Base-by-base conservation (phyloP, 2,113 vertebrate species). In the Sinocyclocheilus grahami region DNA sequence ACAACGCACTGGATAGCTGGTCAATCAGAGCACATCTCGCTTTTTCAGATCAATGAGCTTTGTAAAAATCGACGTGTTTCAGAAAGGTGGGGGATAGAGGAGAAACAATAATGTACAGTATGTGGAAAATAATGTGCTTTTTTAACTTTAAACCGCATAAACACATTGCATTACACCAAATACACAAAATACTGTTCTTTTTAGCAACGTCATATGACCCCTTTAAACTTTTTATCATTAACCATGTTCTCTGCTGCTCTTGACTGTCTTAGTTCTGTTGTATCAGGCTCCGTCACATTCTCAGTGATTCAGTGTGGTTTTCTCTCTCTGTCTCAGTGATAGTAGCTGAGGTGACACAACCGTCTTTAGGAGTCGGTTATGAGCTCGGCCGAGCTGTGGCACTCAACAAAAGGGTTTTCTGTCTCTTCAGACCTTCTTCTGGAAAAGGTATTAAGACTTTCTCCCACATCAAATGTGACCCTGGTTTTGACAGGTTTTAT, bases 331-430 rank as follows among this genome's bases (percentile, higher is more conserved):
- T 37, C 72, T 20, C 87, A 95, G 95, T 94, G 86, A 91, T 95
- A 0, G 93, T 96, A 63, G 95, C 94, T 0, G 94, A 95, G 88
- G 95, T 96, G 89, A 95, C 94, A 0, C 95, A 95, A 83, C 94
- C 95, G 0, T 95, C 95, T 4, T 75, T 95, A 27, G 95, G 95
- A 6, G 95, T 95, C 0, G 95, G 95, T 33, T 96, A 95, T 16
- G 94, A 96, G 87, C 86, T 94, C 16, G 94, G 94, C 27, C 88
- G 89, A 65, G 94, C 94, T 0, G 46, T 93, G 10, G 92, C 90
- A 77, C 91, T 95, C 91, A 87, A 92, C 24, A 96, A 96, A 87
- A 92, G 53, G 71, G 90, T 95, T 46, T 86, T 96, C 20, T 96
- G 95, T 62, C 92, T 96, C 48, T 96, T 95, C 87, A 91, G 93